Evolutionary conservation across 2,113 vertebrate species (phyloP), one percentile per base, ranked within the genome.

Genomic region (Noturus placidus): DNA sequence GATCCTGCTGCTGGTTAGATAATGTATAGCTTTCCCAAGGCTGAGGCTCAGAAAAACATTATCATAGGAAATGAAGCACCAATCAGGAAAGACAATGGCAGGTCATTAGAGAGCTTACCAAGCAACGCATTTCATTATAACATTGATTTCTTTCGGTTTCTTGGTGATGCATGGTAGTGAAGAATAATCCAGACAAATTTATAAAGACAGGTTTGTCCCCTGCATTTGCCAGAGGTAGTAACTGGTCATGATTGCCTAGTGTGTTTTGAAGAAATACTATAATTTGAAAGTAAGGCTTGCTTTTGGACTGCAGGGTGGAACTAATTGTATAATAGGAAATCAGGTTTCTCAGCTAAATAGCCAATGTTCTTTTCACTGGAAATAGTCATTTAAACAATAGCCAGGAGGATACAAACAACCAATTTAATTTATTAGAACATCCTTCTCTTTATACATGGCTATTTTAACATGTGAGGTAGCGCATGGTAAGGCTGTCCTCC

Each of bases 41-140:
- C 86, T 30, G 78, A 90, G 38, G 27, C 86, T 72, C 38, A 56
- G 86, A 82, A 90, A 67, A 88, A 90, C 78, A 90, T 90, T 89
- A 90, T 46, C 22, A 79, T 79, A 90, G 89, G 88, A 90, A 90
- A 90, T 89, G 88, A 87, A 85, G 30, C 78, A 42, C 38, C 52
- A 63, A 65, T 83, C 77, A 89, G 87, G 83, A 87, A 87, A 89
- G 83, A 30, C 70, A 87, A 90, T n/a, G 70, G 63, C 67, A 86
- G 80, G 76, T 87, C 82, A 90, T 90, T 89, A 89, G 83, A 77
- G 77, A 46, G 82, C 61, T 65, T 11, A 61, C 87, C 87, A 86
- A 90, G 84, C 82, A 88, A 67, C 85, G 85, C 83, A 79, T 85
- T 90, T 90, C 82, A 89, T 89, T 70, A 85, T 56, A 52, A 15